Evolutionary conservation across 1,140 invertebrate species (phyloP), one percentile per base, ranked within the genome.

Genomic region (Leptonema lineaticorne): DNA sequence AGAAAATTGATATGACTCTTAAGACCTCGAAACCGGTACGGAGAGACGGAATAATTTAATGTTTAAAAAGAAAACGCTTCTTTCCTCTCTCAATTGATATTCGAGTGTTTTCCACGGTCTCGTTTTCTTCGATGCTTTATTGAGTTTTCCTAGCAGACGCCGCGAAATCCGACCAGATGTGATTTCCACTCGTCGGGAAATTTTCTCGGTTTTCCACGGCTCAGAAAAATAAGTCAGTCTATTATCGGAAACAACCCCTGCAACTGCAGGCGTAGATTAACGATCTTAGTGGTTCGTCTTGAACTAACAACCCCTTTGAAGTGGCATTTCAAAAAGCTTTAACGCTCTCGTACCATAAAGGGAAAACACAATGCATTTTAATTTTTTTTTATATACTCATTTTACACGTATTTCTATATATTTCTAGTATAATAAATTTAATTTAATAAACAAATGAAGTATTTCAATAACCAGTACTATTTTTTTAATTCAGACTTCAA

Each of bases 171-270:
- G n/a, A n/a, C n/a, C n/a, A n/a, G n/a, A n/a, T n/a, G n/a, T n/a
- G n/a, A n/a, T n/a, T n/a, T 62, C 60, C 33, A 22, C 37, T 62
- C 30, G 37, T 27, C 22, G 27, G 16, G 8, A 53, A 65, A 29
- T 53, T 68, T 71, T 68, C 45, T n/a, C 45, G 9, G n/a, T n/a
- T 45, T 62, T 1, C 26, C 64, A 22, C n/a, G 58, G 48, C 14
- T 70, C 27, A 57, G 69, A 69, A 71, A 71, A 71, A 71, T 71
- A 71, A 71, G 67, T 68, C 70, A 48, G 62, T 68, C 70, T 68
- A 71, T 69, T 71, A 71, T 71, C 70, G 46, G 67, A 53, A 58
- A 26, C 53, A n/a, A 22, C 66, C 50, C 63, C 28, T 6, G 16
- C 56, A 46, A 26, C 66, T 63, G 60, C 66, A 59, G 28, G 30